Evolutionary conservation across 2,888 invertebrate species (phyloP).

Genomic region (Tiliacea aurago): DNA sequence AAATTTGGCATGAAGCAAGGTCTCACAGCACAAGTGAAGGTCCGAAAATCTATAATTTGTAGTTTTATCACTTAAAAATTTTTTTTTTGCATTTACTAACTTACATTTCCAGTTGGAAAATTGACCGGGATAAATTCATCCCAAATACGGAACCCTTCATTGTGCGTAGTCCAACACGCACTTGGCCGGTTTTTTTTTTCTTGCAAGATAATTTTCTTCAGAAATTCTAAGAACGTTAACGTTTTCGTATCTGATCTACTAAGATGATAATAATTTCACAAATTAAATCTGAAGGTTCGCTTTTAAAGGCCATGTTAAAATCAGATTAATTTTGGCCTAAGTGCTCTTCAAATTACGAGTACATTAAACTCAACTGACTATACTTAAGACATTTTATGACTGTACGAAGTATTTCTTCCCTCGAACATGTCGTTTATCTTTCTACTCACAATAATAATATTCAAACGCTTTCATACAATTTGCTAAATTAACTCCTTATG

Average conservation of each 20-base stretch:
- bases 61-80: no score
- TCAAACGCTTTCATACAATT: conserved; percentile 9
- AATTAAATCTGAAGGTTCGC: background rate
- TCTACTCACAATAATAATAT: background rate
- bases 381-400: background rate
- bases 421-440: background rate
- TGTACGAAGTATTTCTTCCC: background rate
- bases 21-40: no score
- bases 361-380: conserved; percentile 8
- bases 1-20: no score
- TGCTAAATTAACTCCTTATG: conserved; percentile 28
- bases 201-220: background rate
- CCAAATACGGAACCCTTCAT: no score
- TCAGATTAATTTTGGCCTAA: background rate
- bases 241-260: no score
- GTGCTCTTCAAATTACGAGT: conserved; percentile 17
- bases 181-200: background rate
- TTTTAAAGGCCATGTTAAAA: background rate
- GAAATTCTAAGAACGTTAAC: background rate
- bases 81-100: no score
- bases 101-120: no score
- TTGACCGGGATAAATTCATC: no score
- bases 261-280: no score
- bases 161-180: no score
- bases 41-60: no score